Conservation (phyloP, 2,797 vertebrate genomes). For the Ptychadena robeensis region DNA sequence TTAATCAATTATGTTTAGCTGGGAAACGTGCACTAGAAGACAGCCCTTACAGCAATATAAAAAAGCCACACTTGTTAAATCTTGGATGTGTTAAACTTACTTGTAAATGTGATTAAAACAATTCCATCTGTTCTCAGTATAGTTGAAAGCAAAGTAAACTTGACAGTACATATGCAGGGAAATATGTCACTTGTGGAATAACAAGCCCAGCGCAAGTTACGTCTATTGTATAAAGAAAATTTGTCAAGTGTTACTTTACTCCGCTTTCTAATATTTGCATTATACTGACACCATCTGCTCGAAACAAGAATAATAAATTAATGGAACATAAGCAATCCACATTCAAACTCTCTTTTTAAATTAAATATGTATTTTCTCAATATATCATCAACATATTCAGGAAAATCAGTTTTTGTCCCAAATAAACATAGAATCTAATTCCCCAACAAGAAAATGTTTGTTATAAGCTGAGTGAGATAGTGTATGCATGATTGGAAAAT, state of each 20-base stretch:
- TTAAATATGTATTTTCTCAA: not conserved
- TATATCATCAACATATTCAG: not conserved
- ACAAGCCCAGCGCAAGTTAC: not conserved
- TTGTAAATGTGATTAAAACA: constrained; percentile 3
- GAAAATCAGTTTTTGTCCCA: no score
- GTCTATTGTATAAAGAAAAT: not conserved
- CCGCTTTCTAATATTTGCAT: not conserved
- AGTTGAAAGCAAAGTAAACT: not conserved
- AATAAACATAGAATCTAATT: no score
- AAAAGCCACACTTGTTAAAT: constrained; percentile 6
- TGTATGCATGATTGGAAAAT: no score
- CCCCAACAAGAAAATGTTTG: no score
- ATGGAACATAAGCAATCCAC: not conserved
- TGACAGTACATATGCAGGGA: constrained; percentile 3
- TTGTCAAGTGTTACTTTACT: not conserved
- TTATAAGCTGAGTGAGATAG: no score
- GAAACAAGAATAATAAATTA: not conserved
- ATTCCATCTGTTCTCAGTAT: constrained; percentile 20
- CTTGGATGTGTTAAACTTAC: constrained; percentile 4
- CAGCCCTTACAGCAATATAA: not conserved
- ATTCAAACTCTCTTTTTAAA: not conserved
- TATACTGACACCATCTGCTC: constrained; percentile 35
- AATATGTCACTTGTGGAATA: constrained; percentile 13
- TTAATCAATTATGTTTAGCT: constrained; percentile 11
- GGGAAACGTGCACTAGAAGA: not conserved